These are phyloP conservation scores for Phorcus lineatus DNA, from an alignment of 2,888 invertebrate genomes.

Conservation along the genomic window DNA sequence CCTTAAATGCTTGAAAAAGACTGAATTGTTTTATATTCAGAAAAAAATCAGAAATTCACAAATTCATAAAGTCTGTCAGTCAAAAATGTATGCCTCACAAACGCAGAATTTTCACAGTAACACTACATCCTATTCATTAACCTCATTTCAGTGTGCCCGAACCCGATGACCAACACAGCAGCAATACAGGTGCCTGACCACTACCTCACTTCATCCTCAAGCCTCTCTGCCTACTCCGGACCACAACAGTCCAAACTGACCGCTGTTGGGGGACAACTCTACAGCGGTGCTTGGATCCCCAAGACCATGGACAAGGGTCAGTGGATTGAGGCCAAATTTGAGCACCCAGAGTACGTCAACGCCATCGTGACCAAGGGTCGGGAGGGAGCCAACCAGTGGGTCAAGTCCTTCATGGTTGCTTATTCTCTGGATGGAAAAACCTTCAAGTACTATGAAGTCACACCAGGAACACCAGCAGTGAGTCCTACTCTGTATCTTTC, in stretches of 20 bases:
- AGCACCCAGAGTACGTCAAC: conserved; percentile 13
- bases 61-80: too few relatives aligned
- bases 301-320: conserved; percentile 25
- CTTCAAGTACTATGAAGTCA: conserved; percentile 42
- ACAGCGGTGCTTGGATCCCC: conserved; percentile 29
- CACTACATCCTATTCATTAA: neutral
- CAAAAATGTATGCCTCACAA: too few relatives aligned
- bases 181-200: conserved; percentile 14
- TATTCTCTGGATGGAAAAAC: conserved; percentile 58
- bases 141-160: conserved; percentile 32
- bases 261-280: conserved; percentile 21
- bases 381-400: conserved; percentile 44
- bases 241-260: conserved; percentile 32
- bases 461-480: conserved; percentile 24
- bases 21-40: too few relatives aligned
- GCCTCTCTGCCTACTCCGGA: conserved; percentile 38
- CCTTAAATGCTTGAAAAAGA: too few relatives aligned
- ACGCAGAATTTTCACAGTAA: too few relatives aligned
- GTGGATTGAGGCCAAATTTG: conserved; percentile 29
- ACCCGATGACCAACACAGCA: conserved; percentile 26
- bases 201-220: conserved; percentile 41
- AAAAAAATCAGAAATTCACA: too few relatives aligned
- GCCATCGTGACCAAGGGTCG: conserved; percentile 23
- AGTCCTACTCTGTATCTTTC: neutral
- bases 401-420: conserved; percentile 50